Base-by-base conservation (phyloP, 2,797 vertebrate genomes). In the Phylloscopus collybita region DNA sequence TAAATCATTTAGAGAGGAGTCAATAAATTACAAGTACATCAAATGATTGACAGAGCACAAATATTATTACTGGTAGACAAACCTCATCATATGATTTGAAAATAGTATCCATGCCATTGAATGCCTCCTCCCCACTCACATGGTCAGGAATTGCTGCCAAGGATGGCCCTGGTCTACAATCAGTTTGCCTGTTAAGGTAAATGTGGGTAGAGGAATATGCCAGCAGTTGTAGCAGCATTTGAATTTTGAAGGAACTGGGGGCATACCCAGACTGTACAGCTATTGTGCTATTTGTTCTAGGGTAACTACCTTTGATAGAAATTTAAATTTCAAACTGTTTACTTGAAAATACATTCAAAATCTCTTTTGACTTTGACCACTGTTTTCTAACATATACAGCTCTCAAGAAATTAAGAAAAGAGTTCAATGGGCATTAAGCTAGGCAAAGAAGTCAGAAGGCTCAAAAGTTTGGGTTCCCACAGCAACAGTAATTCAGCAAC, bases 381-480 rank as follows among this genome's bases (percentile, higher is more conserved):
- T 45, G 16, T 66, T 86, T 92, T 81, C 40, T 44, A 81, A 40
- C 29, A 40, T 15, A 69, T 4, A 21, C 11, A 51, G 2, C 19
- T 81, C 59, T 44, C 51, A 66, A 45, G 18, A 90, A 45, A 81
- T 20, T 69, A 74, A 72, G 59, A 73, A 66, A 45, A 23, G 11
- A 75, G 44, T 60, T 91, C 25, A 84, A 13, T 47, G 86, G 47
- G 26, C 62, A 93, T 88, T 94, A 92, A 95, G 26, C 36, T 75
- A 56, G 7, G 50, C 51, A 79, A 86, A 86, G 73, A 92, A 95
- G 91, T 88, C 91, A 90, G 53, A 7, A 93, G 38, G 67, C 90
- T 95, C 70, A 86, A 92, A 97, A 97, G 94, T 96, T 96, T 95
- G 86, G 64, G 92, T 96, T 96, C 96, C 96, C 94, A 97, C 94